Evolutionary conservation across 2,113 vertebrate species (phyloP).

Genomic region (Nothocercus julius): DNA sequence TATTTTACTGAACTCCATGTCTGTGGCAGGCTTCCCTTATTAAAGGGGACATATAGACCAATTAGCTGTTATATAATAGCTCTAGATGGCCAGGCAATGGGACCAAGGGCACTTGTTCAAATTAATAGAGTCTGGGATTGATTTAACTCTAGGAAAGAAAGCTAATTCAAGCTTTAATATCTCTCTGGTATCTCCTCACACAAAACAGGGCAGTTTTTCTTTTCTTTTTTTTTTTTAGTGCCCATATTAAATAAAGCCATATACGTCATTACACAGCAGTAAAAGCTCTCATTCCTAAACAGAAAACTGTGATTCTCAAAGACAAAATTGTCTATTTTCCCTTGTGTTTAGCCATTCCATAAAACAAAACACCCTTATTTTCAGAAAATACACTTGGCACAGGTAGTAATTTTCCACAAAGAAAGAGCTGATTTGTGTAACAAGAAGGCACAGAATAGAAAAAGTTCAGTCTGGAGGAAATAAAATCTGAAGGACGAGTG

Average conservation of each 20-base stretch:
- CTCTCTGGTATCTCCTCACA: background rate
- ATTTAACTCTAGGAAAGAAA: conserved; percentile 25
- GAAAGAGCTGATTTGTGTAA: background rate
- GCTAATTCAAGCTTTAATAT: background rate
- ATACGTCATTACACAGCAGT: background rate
- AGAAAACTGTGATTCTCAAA: background rate
- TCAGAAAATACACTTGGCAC: background rate
- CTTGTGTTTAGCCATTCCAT: background rate
- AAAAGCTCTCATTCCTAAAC: background rate
- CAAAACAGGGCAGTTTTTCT: background rate
- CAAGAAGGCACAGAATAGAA: accelerated
- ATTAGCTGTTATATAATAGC: conserved; percentile 74
- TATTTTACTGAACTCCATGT: background rate
- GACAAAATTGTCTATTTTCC: background rate
- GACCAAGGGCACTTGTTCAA: conserved; percentile 38
- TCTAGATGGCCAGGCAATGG: conserved; percentile 21
- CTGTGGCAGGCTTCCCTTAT: conserved; percentile 41
- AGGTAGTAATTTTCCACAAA: background rate
- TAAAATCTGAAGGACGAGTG: accelerated
- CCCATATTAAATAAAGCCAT: background rate
- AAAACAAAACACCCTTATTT: background rate
- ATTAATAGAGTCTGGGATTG: conserved; percentile 57
- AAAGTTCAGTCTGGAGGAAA: accelerated
- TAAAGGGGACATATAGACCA: conserved; percentile 50
- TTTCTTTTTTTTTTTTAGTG: background rate